Evolutionary conservation across 2,113 vertebrate genomes (phyloP), one percentile per base, ranked within the genome.

Genomic region (Spea bombifrons): DNA sequence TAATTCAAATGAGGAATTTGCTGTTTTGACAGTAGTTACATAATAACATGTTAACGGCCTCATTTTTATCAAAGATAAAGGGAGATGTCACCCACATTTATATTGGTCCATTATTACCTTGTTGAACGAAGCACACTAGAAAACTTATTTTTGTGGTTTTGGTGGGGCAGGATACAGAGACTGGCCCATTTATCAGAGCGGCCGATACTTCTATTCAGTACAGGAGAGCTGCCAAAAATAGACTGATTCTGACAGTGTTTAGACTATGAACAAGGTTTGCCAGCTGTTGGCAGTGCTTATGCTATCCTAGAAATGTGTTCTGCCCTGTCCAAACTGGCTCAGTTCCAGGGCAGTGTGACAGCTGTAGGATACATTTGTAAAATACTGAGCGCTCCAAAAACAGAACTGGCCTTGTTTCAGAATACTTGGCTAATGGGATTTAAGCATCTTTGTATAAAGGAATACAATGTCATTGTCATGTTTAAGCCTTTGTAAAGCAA

Each of bases 381-480:
- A 83, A 81, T 81, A 65, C 83, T 70, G 66, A 84, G 73, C 7
- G 76, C 86, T 89, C 74, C 84, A 86, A 85, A 87, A 86, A 76
- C 75, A 75, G 17, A 85, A 70, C 48, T 79, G 81, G 63, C 65
- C 57, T 80, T 83, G 77, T 30, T 30, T 30, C 30, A 30, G 30
- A 30, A 30, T 30, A 30, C 30, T 30, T 30, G 30, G 30, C 30
- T 30, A 30, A 30, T 30, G 30, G 30, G 30, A 30, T 30, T 30
- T 30, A 30, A 30, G 30, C 30, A 30, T 30, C 30, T 30, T 30
- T 30, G 30, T 30, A 30, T 30, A 30, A 30, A 30, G 30, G 30
- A 30, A 30, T 30, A 30, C 30, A 30, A 30, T 30, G 30, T 30
- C 30, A 30, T 30, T 30, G 30, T 30, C 1, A 30, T 30, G 30